phyloP scores from a whole-genome alignment of 2,888 invertebrate genomes.

The Agelastica alni region DNA sequence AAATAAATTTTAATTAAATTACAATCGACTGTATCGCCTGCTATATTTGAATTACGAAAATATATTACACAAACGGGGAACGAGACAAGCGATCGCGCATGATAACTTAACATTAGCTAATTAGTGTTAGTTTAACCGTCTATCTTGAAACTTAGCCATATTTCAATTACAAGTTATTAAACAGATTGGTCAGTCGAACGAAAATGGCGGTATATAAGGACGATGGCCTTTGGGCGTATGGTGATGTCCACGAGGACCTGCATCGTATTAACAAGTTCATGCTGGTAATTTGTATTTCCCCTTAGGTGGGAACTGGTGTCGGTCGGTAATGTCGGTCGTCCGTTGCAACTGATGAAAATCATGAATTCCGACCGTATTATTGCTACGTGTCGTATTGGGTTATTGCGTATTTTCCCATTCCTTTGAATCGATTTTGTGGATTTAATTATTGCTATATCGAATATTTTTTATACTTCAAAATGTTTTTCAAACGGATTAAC shows the following conservation, averaged over 20 bases:
- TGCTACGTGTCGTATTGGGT: not conserved
- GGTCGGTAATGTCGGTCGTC: not conserved
- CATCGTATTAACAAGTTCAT: not conserved
- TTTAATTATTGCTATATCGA: no score
- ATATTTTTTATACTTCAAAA: no score
- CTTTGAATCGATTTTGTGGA: no score
- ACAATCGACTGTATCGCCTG: no score
- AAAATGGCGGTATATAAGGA: not conserved
- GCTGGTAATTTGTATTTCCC: constrained; percentile 6
- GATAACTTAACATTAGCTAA: not conserved
- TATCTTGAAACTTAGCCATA: constrained; percentile 6
- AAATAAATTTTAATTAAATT: no score
- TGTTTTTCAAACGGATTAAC: no score
- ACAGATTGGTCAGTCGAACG: constrained; percentile 6
- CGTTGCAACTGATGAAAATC: not conserved
- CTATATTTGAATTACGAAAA: no score
- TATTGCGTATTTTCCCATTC: no score
- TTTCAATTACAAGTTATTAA: constrained; percentile 10
- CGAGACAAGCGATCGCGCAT: constrained; percentile 2
- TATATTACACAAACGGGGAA: no score
- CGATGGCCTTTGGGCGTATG: not conserved
- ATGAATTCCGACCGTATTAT: not conserved
- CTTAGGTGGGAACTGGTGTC: not conserved
- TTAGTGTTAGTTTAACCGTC: not conserved
- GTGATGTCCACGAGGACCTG: not conserved